Evolutionary conservation across 2,113 vertebrate species (phyloP), one percentile per base, ranked within the genome.

Genomic region (Plecotus auritus): DNA sequence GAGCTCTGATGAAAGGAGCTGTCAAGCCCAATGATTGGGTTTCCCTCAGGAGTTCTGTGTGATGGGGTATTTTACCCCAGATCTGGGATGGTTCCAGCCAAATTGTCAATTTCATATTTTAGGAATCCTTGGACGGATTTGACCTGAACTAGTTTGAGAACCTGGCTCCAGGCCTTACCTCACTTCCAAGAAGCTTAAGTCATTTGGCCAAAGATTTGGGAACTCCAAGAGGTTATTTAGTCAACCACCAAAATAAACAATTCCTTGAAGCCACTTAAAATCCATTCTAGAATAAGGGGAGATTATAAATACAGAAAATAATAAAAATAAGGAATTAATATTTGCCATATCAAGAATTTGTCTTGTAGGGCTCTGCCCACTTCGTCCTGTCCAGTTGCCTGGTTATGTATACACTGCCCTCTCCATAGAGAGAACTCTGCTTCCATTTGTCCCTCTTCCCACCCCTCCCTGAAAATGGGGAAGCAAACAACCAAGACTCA

Each of bases 201-300:
- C 59, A 56, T 91, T 84, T 85, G 76, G 32, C 35, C 18, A 76
- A 94, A 70, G 83, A 85, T 56, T 76, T 69, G 37, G 14, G 42
- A 94, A 73, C 32, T 76, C 47, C 30, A 42, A 47, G 7, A 32
- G 7, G 37, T 32, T 23, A 1, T 83, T 76, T 93, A 35, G 49
- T 89, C 30, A 73, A 67, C 13, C 59, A 78, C 69, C 88, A 67
- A 83, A 77, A 80, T 78, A 89, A 88, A 92, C 49, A 95, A 85
- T 51, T 66, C 47, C 67, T 82, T 83, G 78, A 90, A 80, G 32
- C 28, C 28, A 45, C 16, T 35, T 78, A 32, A 54, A 49, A 69
- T 61, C 22, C 32, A 45, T 88, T 87, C 16, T 86, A 61, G 42
- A 87, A 85, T 11, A 85, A 91, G 30, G 26, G 70, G n/a, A 85